Evolutionary conservation across 2,113 vertebrate genomes (phyloP).

Genomic region (Xiphophorus hellerii): DNA sequence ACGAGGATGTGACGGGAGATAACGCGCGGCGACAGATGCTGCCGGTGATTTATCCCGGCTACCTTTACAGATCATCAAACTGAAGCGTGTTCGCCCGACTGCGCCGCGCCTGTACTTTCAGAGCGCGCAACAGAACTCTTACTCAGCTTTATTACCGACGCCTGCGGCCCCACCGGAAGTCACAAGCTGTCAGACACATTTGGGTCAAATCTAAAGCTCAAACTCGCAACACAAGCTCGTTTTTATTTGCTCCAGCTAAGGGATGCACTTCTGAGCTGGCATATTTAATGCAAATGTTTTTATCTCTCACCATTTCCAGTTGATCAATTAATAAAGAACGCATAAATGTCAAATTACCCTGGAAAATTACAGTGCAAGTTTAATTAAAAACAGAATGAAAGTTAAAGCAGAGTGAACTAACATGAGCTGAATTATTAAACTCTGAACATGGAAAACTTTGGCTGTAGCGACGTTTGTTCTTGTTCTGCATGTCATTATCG

Average conservation of each 20-base stretch:
- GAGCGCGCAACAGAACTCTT: slow-evolving; percentile 5
- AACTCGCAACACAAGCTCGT: slow-evolving; percentile 53
- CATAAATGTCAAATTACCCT: slow-evolving; percentile 41
- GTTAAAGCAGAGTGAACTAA: background rate
- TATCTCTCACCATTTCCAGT: slow-evolving; percentile 37
- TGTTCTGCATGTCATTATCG: background rate
- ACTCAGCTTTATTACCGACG: slow-evolving; percentile 11
- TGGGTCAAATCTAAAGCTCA: slow-evolving; percentile 59
- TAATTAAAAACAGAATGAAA: slow-evolving; percentile 6
- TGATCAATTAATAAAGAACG: slow-evolving; percentile 51
- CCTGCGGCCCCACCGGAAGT: slow-evolving; percentile 10
- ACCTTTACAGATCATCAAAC: slow-evolving; percentile 2
- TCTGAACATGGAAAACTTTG: background rate
- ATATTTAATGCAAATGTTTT: slow-evolving; percentile 37
- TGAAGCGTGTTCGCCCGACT: slow-evolving; percentile 5
- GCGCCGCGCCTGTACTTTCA: slow-evolving; percentile 10
- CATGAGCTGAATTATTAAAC: background rate
- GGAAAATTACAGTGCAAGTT: slow-evolving; percentile 21
- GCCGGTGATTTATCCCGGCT: slow-evolving; percentile 1
- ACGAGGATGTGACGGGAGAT: slow-evolving; percentile 22
- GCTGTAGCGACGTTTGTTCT: background rate
- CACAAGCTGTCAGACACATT: slow-evolving; percentile 43
- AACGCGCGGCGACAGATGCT: slow-evolving; percentile 9
- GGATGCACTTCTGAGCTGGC: slow-evolving; percentile 30
- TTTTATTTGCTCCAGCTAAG: slow-evolving; percentile 46